These are phyloP conservation scores for Blastobasis adustella DNA, from an alignment of 2,888 invertebrate species.

Conservation along the genomic window DNA sequence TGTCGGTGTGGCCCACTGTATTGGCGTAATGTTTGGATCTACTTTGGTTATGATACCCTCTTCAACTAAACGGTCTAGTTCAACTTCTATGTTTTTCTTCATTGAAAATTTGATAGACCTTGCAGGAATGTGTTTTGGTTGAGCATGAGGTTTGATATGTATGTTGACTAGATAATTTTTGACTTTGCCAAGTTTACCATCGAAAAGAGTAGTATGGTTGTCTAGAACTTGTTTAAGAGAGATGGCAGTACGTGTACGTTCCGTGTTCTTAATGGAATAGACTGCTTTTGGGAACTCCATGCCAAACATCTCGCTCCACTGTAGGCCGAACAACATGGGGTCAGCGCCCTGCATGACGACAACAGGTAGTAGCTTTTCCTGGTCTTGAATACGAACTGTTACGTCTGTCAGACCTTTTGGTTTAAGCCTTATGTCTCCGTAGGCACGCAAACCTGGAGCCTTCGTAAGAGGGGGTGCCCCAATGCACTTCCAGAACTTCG, in stretches of 20 bases:
- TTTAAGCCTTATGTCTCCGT: neutral
- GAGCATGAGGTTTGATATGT: neutral
- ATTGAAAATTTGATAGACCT: slow-evolving; percentile 1
- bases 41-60: neutral
- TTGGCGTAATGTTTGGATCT: neutral
- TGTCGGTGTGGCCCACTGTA: neutral
- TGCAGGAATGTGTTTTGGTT: neutral
- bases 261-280: slow-evolving; percentile 1
- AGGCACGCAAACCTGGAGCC: neutral
- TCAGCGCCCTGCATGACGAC: slow-evolving; percentile 6
- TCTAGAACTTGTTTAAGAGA: slow-evolving; percentile 2
- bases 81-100: slow-evolving; percentile 6
- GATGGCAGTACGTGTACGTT: neutral
- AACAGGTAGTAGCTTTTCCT: slow-evolving; percentile 2
- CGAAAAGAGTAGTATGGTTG: slow-evolving; percentile 3
- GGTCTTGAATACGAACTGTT: slow-evolving; percentile 2
- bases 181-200: slow-evolving; percentile 7
- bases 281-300: slow-evolving; percentile 8
- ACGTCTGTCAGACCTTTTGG: slow-evolving; percentile 6
- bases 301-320: slow-evolving; percentile 6
- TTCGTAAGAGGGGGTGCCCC: neutral
- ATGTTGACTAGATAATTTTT: slow-evolving; percentile 3
- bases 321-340: slow-evolving; percentile 10
- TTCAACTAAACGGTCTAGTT: neutral
- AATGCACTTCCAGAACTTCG: neutral